Percentiles rank a stretch among this genome's conserved stretches.
Evolutionary conservation across 2,888 invertebrate genomes (phyloP).

Genomic region (Oligia latruncula): DNA sequence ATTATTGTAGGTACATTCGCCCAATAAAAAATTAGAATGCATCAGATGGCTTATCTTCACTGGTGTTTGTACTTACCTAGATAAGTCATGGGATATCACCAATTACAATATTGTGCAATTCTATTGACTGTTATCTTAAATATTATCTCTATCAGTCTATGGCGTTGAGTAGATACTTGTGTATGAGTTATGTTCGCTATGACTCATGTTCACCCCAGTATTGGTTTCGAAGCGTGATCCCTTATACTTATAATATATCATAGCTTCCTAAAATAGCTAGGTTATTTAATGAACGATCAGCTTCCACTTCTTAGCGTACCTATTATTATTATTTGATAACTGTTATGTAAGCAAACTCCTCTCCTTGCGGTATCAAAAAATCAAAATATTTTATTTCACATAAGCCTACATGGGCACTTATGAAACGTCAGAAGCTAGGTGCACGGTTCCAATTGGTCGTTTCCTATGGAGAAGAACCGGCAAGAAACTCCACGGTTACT

Average conservation of each 20-base stretch:
- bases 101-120: conserved; percentile 38
- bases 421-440: too few species aligned
- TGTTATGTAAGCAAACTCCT: neutral
- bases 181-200: neutral
- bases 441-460: too few species aligned
- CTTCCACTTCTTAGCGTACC: neutral
- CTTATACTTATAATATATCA: too few species aligned
- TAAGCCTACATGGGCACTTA: too few species aligned
- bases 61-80: neutral
- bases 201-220: neutral
- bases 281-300: neutral
- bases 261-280: neutral
- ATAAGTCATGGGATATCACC: conserved; percentile 18
- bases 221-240: neutral
- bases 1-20: neutral
- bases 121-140: conserved; percentile 19
- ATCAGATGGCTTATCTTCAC: conserved; percentile 7
- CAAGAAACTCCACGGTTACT: too few species aligned
- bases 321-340: too few species aligned
- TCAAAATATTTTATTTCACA: too few species aligned
- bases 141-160: conserved; percentile 20
- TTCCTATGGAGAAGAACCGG: too few species aligned
- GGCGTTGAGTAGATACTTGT: neutral
- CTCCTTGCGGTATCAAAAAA: neutral
- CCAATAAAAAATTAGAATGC: neutral